Evolutionary conservation across 1,140 invertebrate species (phyloP).

Genomic region (Caenorhabditis inopinata): DNA sequence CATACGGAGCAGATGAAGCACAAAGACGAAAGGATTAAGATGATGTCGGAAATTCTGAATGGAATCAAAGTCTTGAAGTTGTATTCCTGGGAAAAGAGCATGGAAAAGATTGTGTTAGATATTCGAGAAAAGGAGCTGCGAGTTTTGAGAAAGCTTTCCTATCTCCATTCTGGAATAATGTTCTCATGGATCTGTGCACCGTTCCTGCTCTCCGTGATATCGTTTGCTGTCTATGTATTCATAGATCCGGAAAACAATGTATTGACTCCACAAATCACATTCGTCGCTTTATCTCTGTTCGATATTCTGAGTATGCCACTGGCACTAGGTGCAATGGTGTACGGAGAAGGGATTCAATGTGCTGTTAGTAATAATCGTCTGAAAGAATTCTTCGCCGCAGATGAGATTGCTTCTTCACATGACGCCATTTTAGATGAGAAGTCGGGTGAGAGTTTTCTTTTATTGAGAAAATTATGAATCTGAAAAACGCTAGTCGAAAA

Average conservation of each 20-base stretch:
- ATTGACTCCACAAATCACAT: conserved; percentile 60
- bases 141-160: conserved; percentile 15
- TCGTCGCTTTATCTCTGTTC: conserved; percentile 72
- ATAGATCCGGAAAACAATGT: conserved; percentile 60
- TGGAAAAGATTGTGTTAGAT: conserved; percentile 70
- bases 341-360: conserved; percentile 44
- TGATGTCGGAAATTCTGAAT: conserved; percentile 71
- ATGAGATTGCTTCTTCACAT: conserved; percentile 35
- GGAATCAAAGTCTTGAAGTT: conserved; percentile 79
- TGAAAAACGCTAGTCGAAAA: too few relatives aligned
- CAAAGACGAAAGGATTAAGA: conserved; percentile 70
- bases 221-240: conserved; percentile 37
- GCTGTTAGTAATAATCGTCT: conserved; percentile 41
- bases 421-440: not conserved
- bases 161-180: conserved; percentile 32
- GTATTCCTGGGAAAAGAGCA: conserved; percentile 82
- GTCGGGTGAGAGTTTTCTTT: not conserved
- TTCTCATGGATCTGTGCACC: conserved; percentile 24
- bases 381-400: conserved; percentile 44
- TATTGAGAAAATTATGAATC: too few relatives aligned
- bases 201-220: conserved; percentile 31
- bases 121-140: conserved; percentile 48
- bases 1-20: conserved; percentile 38
- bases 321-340: conserved; percentile 54
- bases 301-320: conserved; percentile 69